A percentile compares a stretch with the other conserved stretches of the same genome.
Conservation (phyloP, 2,888 invertebrate species). For the Trichogramma dendrolimi region DNA sequence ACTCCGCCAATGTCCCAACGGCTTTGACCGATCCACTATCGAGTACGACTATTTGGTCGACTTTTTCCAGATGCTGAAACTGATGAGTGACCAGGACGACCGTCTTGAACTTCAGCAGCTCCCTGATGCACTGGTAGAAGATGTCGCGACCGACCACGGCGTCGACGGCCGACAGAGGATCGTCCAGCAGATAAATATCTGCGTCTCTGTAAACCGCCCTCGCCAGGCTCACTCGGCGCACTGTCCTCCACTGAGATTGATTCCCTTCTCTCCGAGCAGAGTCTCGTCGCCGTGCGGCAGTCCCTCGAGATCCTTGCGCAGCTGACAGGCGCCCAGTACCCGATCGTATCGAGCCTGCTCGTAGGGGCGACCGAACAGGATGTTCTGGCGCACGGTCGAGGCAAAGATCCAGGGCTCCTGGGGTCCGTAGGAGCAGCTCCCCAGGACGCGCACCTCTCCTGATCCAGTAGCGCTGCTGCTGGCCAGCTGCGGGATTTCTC, state of each 20-base stretch:
- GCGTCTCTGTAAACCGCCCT: conserved; percentile 70
- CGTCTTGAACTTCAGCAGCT: conserved; percentile 64
- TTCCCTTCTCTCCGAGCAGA: conserved; percentile 78
- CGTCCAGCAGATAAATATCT: conserved; percentile 71
- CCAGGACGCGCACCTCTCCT: conserved; percentile 62
- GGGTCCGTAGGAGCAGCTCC: conserved; percentile 69
- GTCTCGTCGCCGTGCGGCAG: conserved; percentile 69
- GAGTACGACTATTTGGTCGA: conserved; percentile 57
- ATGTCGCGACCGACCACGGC: conserved; percentile 66
- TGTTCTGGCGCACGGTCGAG: conserved; percentile 63
- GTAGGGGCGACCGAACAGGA: conserved; percentile 45
- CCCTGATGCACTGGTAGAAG: conserved; percentile 64
- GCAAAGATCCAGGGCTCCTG: conserved; percentile 82
- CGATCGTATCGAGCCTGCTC: conserved; percentile 45
- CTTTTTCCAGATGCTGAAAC: conserved; percentile 70
- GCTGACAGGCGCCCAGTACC: conserved; percentile 64
- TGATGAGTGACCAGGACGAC: conserved; percentile 77
- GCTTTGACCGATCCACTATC: conserved; percentile 59
- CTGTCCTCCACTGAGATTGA: conserved; percentile 78
- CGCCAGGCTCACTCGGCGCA: conserved; percentile 72
- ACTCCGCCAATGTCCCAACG: conserved; percentile 60
- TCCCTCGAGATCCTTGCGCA: conserved; percentile 71
- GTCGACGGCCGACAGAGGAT: conserved; percentile 73
- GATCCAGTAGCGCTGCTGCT: conserved; percentile 37
- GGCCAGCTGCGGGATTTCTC: conserved; percentile 63